These are phyloP conservation scores for Rotaria sp. DNA, from an alignment of 2,888 invertebrate genomes.

Conservation along the genomic window DNA sequence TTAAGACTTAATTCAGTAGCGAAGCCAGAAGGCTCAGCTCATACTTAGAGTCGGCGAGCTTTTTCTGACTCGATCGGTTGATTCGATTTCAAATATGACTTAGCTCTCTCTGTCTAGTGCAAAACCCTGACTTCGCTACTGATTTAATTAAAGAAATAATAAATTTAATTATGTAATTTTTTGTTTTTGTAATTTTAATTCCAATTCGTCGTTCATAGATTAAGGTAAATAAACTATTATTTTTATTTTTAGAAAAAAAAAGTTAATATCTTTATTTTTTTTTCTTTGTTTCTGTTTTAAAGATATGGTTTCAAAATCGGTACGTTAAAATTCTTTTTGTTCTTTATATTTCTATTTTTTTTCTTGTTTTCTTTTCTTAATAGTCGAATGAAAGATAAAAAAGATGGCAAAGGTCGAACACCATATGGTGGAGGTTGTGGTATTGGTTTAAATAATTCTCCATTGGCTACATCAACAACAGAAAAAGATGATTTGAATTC, in stretches of 20 bases:
- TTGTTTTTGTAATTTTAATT: background rate
- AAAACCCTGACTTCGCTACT: too few species aligned
- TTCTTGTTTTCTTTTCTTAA: background rate
- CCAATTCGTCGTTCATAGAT: background rate
- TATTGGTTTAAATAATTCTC: background rate
- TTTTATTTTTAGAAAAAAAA: background rate
- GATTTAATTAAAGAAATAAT: too few species aligned
- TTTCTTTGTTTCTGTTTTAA: background rate
- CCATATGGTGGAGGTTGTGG: background rate
- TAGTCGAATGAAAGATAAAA: slow-evolving; percentile 53
- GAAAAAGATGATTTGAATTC: slow-evolving; percentile 25
- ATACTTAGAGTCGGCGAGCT: too few species aligned
- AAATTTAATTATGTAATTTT: too few species aligned
- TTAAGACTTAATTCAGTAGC: too few species aligned
- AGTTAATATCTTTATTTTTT: background rate
- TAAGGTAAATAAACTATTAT: background rate
- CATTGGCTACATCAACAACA: slow-evolving; percentile 13
- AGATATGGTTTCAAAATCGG: slow-evolving; percentile 51
- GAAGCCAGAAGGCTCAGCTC: too few species aligned
- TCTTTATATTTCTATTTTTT: background rate
- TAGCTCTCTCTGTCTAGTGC: too few species aligned
- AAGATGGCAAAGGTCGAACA: slow-evolving; percentile 47
- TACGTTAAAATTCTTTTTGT: background rate
- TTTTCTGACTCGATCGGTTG: too few species aligned
- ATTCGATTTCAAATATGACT: too few species aligned